Conservation (phyloP, 2,888 invertebrate genomes). For the Gerris lacustris region DNA sequence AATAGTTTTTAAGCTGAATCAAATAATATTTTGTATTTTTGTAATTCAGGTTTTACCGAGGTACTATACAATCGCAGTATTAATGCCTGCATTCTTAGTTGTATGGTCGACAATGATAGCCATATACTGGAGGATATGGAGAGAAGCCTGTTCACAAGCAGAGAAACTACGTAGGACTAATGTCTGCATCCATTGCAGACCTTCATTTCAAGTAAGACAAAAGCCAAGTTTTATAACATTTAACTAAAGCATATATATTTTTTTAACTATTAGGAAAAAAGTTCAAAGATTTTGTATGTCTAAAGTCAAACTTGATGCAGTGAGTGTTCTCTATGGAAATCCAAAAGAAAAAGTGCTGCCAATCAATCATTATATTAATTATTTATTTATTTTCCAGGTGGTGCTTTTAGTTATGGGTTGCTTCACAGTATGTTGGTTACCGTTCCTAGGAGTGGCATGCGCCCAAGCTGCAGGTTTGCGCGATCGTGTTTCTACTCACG, state of each 20-base stretch:
- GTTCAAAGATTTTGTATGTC: too few species aligned
- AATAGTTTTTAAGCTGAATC: too few species aligned
- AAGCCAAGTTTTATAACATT: not conserved
- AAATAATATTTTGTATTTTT: too few species aligned
- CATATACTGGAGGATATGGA: conserved; percentile 65
- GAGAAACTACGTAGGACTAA: conserved; percentile 57
- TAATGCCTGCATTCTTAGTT: conserved; percentile 58
- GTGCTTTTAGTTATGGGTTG: conserved; percentile 64
- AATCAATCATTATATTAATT: not conserved
- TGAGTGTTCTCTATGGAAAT: too few species aligned
- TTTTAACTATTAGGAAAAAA: too few species aligned
- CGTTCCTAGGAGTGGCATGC: conserved; percentile 54
- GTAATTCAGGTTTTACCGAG: conserved; percentile 32
- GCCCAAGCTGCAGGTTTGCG: conserved; percentile 42
- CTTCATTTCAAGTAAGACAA: conserved; percentile 43
- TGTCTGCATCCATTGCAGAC: conserved; percentile 36
- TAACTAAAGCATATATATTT: too few species aligned
- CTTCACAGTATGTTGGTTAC: conserved; percentile 70
- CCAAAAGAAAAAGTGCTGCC: too few species aligned
- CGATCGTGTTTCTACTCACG: conserved; percentile 32
- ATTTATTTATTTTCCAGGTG: conserved; percentile 44
- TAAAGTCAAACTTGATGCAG: too few species aligned
- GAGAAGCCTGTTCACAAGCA: conserved; percentile 47
- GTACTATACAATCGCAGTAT: conserved; percentile 39
- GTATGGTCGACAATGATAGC: conserved; percentile 64